Conservation (phyloP, 2,113 vertebrate species). For the Gymnarchus niloticus region DNA sequence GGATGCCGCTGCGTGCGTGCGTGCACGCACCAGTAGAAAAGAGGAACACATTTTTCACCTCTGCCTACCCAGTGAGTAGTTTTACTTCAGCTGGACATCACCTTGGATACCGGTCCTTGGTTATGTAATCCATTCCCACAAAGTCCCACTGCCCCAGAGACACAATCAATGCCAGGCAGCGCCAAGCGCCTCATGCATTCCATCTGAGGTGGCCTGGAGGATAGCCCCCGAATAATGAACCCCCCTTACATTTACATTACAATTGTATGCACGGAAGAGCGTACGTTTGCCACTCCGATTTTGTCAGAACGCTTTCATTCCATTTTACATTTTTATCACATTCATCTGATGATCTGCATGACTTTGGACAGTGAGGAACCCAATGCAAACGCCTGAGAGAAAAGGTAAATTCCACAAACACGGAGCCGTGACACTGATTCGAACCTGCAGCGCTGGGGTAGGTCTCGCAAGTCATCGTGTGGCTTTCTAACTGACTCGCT, state of each 20-base stretch:
- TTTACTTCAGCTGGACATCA: not conserved
- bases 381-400: not conserved
- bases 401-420: not conserved
- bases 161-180: not conserved
- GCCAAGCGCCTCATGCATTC: not conserved
- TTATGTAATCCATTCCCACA: not conserved
- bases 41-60: not conserved
- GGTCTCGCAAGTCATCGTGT: not conserved
- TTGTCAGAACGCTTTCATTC: not conserved
- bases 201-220: too few relatives aligned
- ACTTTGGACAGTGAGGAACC: not conserved
- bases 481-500: not conserved
- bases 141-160: not conserved
- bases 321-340: not conserved
- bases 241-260: not conserved
- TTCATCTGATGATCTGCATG: not conserved
- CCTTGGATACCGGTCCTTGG: not conserved
- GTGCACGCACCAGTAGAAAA: not conserved
- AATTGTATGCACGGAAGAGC: not conserved
- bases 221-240: not conserved
- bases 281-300: not conserved
- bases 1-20: not conserved
- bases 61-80: not conserved
- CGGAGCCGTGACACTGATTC: not conserved
- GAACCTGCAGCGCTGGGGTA: not conserved